phyloP scores from a whole-genome alignment of 2,113 vertebrate species.

The Lepus europaeus region DNA sequence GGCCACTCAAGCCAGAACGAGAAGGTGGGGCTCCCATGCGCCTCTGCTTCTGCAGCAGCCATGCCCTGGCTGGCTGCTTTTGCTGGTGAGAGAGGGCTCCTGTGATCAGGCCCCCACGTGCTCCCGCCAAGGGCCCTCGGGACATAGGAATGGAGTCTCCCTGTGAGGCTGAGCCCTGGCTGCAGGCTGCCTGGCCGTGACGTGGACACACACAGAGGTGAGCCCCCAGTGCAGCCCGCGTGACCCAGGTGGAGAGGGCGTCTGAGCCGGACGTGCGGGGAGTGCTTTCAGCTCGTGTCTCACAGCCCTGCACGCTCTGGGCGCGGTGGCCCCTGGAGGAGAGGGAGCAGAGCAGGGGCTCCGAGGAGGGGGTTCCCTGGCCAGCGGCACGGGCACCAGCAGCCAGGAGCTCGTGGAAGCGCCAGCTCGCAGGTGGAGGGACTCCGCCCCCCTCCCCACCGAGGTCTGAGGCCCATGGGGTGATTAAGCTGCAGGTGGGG shows the following conservation, averaged over 20 bases:
- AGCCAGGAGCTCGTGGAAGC: background rate
- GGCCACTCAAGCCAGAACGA: background rate
- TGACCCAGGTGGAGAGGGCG: background rate
- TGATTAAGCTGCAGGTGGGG: background rate
- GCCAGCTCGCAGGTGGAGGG: too few relatives aligned
- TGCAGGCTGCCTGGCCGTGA: rapidly evolving
- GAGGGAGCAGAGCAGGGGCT: background rate
- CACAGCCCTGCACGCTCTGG: background rate
- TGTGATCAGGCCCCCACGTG: background rate
- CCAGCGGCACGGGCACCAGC: background rate
- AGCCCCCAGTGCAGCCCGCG: background rate
- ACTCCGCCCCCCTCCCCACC: too few relatives aligned
- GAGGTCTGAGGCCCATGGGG: too few relatives aligned
- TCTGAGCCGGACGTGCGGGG: background rate
- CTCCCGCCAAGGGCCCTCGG: background rate
- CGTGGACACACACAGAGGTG: rapidly evolving
- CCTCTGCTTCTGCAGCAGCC: rapidly evolving
- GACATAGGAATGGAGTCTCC: too few relatives aligned
- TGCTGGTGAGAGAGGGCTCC: background rate
- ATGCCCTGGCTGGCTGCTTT: background rate
- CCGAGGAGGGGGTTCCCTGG: rapidly evolving
- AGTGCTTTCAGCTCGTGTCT: background rate
- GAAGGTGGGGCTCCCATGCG: background rate
- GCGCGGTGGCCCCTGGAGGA: background rate
- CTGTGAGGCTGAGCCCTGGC: background rate